phyloP scores from a whole-genome alignment of 2,113 vertebrate species.

The Cinclus mexicanus region DNA sequence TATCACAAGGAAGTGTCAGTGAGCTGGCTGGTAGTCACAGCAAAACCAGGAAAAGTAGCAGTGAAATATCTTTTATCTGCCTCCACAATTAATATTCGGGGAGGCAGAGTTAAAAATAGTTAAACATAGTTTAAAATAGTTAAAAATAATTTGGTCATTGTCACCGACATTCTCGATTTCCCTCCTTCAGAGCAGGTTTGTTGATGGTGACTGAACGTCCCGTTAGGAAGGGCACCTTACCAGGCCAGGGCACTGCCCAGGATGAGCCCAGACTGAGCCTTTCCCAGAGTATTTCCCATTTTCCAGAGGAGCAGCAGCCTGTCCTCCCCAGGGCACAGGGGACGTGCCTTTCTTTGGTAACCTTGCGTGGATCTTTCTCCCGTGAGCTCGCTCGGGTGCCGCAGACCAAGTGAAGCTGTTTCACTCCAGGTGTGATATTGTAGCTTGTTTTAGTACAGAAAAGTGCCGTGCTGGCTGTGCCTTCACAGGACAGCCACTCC shows the following conservation, averaged over 20 bases:
- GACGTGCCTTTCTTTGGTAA: background rate
- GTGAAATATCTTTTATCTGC: background rate
- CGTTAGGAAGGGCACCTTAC: background rate
- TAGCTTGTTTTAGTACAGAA: rapidly evolving
- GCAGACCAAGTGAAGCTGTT: background rate
- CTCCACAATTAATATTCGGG: background rate
- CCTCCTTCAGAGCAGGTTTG: background rate
- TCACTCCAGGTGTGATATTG: background rate
- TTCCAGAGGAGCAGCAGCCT: background rate
- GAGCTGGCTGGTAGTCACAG: background rate
- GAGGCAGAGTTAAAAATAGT: background rate
- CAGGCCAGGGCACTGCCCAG: background rate
- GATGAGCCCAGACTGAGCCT: background rate
- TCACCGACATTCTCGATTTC: background rate
- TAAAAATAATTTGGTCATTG: background rate
- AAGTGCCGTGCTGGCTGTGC: background rate
- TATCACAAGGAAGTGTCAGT: background rate
- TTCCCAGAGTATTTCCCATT: background rate
- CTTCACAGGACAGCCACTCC: too few relatives aligned
- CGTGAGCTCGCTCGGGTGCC: background rate
- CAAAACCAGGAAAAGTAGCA: background rate
- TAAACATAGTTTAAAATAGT: background rate
- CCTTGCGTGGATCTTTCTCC: background rate
- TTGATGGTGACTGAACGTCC: background rate
- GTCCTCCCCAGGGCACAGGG: background rate